A percentile compares a stretch with the other conserved stretches of the same genome.
These are phyloP conservation scores for Pseudomyrmex flavicornis DNA, from an alignment of 1,140 invertebrate genomes.

Conservation along the genomic window DNA sequence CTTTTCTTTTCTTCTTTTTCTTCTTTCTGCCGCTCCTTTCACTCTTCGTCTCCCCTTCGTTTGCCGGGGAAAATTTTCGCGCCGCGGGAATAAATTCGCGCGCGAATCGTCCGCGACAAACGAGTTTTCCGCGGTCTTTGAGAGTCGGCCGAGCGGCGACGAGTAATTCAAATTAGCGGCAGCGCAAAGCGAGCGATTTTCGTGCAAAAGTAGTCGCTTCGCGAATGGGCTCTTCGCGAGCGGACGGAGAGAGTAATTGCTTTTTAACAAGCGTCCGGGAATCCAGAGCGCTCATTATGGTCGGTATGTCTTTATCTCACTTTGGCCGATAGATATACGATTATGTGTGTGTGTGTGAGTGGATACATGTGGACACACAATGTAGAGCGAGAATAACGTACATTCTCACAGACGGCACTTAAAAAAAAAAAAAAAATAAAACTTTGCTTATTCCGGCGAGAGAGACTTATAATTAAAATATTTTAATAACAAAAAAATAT, in stretches of 20 bases:
- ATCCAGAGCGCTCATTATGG: conserved; percentile 59
- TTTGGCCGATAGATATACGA: background rate
- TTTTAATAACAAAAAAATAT: too few relatives aligned
- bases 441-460: too few relatives aligned
- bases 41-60: background rate
- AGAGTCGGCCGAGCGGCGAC: conserved; percentile 30
- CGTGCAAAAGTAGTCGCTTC: conserved; percentile 38
- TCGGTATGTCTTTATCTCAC: conserved; percentile 40
- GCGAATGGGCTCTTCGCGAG: conserved; percentile 20
- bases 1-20: too few relatives aligned
- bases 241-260: conserved; percentile 66
- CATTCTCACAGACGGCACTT: background rate
- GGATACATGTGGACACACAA: conserved; percentile 7
- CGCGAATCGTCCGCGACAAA: conserved; percentile 48
- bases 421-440: too few relatives aligned
- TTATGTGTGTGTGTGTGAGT: background rate
- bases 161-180: conserved; percentile 48
- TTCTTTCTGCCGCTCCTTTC: background rate
- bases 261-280: conserved; percentile 70
- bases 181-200: conserved; percentile 49
- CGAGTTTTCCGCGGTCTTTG: conserved; percentile 42
- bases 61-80: conserved; percentile 13
- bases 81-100: conserved; percentile 8
- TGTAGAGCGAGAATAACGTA: background rate
- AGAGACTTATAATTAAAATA: too few relatives aligned